Conservation (phyloP, 2,888 invertebrate genomes). For the Hirudinaria manillensis region DNA sequence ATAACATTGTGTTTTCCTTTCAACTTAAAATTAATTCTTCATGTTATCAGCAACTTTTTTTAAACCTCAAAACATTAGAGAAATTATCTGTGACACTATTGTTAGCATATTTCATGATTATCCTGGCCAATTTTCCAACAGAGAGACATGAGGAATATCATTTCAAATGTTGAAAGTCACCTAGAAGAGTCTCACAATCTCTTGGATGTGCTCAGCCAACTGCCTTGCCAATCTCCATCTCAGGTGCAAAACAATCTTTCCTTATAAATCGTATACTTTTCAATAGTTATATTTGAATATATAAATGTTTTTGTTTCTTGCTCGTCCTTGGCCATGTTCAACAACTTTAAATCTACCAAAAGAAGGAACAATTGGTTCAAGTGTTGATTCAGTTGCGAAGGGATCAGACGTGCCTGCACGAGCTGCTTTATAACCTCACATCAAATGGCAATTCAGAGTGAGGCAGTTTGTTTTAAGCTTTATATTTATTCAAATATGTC, state of each 20-base stretch:
- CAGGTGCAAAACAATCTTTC: background rate
- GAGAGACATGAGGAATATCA: background rate
- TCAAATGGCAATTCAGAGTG: background rate
- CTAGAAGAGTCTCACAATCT: background rate
- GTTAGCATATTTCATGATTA: background rate
- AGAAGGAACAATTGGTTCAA: slow-evolving; percentile 13
- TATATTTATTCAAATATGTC: too few relatives aligned
- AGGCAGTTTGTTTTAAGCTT: too few relatives aligned
- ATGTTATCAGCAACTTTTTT: too few relatives aligned
- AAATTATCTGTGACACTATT: too few relatives aligned
- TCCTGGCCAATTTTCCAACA: background rate
- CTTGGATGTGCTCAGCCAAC: background rate
- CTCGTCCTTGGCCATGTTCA: background rate
- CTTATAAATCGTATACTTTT: background rate
- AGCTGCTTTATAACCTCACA: background rate
- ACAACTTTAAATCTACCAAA: background rate
- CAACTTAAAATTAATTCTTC: too few relatives aligned
- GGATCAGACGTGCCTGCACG: background rate
- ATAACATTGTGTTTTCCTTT: too few relatives aligned
- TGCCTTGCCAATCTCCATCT: background rate
- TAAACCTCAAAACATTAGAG: too few relatives aligned
- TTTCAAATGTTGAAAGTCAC: background rate
- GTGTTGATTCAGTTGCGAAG: slow-evolving; percentile 18
- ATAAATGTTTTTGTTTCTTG: background rate
- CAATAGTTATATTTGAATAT: background rate